Conservation (phyloP, 2,797 vertebrate species). For the Balearica regulorum region DNA sequence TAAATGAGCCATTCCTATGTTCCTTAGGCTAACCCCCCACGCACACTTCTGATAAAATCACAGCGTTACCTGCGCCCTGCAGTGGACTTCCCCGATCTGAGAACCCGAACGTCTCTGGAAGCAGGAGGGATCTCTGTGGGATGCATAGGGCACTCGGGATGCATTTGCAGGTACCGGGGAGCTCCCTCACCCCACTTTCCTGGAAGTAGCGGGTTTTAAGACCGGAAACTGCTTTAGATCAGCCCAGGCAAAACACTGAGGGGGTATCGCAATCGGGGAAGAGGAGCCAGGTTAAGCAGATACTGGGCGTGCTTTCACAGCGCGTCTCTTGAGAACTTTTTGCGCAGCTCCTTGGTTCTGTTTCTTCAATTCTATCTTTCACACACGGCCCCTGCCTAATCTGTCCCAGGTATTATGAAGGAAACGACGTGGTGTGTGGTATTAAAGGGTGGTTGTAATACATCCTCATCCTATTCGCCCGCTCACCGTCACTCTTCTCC, state of each 20-base stretch:
- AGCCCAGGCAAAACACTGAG: neutral
- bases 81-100: neutral
- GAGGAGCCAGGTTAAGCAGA: neutral
- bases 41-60: neutral
- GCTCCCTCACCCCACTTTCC: neutral
- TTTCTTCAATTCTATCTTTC: neutral
- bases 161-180: neutral
- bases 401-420: neutral
- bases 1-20: neutral
- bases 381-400: fast-evolving
- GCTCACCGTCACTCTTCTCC: neutral
- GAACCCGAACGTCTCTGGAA: neutral
- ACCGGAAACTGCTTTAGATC: neutral
- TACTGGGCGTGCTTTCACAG: neutral
- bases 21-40: neutral
- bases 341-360: neutral
- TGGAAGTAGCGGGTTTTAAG: neutral
- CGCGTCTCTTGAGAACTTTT: neutral
- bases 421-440: neutral
- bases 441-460: neutral
- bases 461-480: neutral
- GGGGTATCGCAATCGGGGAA: fast-evolving
- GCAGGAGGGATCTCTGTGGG: neutral
- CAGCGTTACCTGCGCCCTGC: neutral
- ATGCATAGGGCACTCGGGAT: neutral